Conservation (phyloP, 2,888 invertebrate species). For the Orgyia antiqua region DNA sequence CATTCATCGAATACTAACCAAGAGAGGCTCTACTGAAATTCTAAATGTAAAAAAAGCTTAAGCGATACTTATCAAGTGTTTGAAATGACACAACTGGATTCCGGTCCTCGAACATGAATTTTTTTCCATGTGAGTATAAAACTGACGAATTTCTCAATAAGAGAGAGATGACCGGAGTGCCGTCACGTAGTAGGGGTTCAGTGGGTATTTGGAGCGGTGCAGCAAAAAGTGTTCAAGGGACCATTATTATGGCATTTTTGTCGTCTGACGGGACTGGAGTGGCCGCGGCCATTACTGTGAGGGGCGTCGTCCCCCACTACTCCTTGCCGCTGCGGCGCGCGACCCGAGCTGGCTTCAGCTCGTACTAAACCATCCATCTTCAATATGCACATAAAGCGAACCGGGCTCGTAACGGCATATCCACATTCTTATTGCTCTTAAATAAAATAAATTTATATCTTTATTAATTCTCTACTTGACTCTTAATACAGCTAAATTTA, state of each 20-base stretch:
- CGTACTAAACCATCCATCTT: conserved; percentile 71
- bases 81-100: conserved; percentile 78
- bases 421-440: conserved; percentile 74
- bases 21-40: conserved; percentile 67
- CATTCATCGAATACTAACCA: conserved; percentile 68
- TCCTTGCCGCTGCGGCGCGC: conserved; percentile 27
- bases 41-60: conserved; percentile 58
- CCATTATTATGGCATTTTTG: conserved; percentile 79
- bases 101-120: conserved; percentile 58
- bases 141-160: conserved; percentile 79
- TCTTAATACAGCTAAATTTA: conserved; percentile 58
- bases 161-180: conserved; percentile 72
- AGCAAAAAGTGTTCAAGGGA: conserved; percentile 75
- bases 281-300: conserved; percentile 69
- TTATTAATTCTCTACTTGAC: conserved; percentile 73
- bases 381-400: conserved; percentile 76
- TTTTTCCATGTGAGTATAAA: conserved; percentile 60
- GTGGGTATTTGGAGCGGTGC: conserved; percentile 73
- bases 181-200: conserved; percentile 67
- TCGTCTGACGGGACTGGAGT: conserved; percentile 73
- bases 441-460: conserved; percentile 78
- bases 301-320: conserved; percentile 33
- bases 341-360: conserved; percentile 40
- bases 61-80: conserved; percentile 77
- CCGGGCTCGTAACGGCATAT: conserved; percentile 73